A percentile compares a stretch with the other conserved stretches of the same genome.
Conservation (phyloP, 2,888 invertebrate species). For the Papilio demoleus region DNA sequence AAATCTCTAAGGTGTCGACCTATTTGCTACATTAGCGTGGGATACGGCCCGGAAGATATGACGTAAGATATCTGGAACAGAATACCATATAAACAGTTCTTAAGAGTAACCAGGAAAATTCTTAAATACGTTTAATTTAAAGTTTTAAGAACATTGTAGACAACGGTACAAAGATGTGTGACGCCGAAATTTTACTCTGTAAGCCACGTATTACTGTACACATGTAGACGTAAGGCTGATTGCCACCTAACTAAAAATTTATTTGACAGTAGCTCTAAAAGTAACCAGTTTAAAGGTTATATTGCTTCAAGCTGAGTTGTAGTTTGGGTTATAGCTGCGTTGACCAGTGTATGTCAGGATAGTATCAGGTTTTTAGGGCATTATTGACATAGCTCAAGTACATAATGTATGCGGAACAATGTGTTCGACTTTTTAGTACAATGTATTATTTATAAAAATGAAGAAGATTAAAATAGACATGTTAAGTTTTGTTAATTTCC, state of each 20-base stretch:
- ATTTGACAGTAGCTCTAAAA: not conserved
- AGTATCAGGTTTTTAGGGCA: slow-evolving; percentile 29
- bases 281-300: not conserved
- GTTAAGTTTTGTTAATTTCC: not conserved
- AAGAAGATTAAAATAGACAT: not conserved
- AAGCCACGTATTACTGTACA: slow-evolving; percentile 25
- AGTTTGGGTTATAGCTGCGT: not conserved
- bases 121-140: no score
- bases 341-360: slow-evolving; percentile 10
- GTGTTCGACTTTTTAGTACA: not conserved
- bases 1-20: no score
- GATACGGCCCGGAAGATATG: no score
- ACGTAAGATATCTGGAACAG: no score
- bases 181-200: slow-evolving; percentile 35
- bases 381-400: slow-evolving; percentile 30
- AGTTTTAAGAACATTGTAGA: no score
- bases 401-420: not conserved
- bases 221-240: not conserved
- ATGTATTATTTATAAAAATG: not conserved
- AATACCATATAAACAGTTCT: no score
- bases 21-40: no score
- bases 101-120: no score
- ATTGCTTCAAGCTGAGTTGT: not conserved
- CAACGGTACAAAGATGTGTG: slow-evolving; percentile 40
- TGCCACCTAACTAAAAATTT: not conserved